Percentiles rank a stretch among this genome's conserved stretches.
Conservation (phyloP, 2,797 vertebrate species). For the Leuciscus waleckii region DNA sequence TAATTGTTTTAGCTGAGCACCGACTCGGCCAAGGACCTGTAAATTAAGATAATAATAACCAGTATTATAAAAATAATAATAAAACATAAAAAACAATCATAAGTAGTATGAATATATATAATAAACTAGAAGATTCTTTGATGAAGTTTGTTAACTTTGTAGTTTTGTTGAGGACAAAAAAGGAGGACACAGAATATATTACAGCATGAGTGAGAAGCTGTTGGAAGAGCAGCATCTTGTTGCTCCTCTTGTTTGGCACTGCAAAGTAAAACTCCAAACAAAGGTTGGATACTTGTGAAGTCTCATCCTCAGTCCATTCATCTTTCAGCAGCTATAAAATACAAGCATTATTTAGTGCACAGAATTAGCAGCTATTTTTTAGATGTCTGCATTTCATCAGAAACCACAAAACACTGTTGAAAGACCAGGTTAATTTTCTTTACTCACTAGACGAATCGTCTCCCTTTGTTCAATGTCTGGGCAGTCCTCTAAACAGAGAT, state of each 20-base stretch:
- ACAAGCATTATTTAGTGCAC: neutral
- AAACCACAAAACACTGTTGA: neutral
- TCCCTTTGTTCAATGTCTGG: conserved; percentile 12
- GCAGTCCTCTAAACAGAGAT: conserved; percentile 31
- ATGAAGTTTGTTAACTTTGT: neutral
- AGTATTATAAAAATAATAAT: too few species aligned
- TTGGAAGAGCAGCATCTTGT: conserved; percentile 37
- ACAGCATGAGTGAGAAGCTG: conserved; percentile 41
- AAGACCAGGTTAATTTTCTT: neutral
- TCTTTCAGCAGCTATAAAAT: conserved; percentile 32
- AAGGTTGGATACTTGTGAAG: neutral
- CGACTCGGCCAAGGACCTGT: neutral
- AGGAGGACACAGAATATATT: neutral
- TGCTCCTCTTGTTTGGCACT: conserved; percentile 29
- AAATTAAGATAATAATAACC: neutral
- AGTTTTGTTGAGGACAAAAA: neutral
- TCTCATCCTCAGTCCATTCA: conserved; percentile 33
- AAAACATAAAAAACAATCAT: too few species aligned
- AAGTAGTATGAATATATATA: neutral
- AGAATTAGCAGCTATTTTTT: neutral
- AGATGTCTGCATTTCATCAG: neutral
- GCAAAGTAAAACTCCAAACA: conserved; percentile 32
- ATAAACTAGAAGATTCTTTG: neutral
- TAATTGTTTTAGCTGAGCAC: conserved; percentile 22
- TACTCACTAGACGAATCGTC: conserved; percentile 31